A percentile compares a stretch with the other conserved stretches of the same genome.
These are phyloP conservation scores for Ochlodes sylvanus DNA, from an alignment of 2,888 invertebrate species.

Conservation along the genomic window DNA sequence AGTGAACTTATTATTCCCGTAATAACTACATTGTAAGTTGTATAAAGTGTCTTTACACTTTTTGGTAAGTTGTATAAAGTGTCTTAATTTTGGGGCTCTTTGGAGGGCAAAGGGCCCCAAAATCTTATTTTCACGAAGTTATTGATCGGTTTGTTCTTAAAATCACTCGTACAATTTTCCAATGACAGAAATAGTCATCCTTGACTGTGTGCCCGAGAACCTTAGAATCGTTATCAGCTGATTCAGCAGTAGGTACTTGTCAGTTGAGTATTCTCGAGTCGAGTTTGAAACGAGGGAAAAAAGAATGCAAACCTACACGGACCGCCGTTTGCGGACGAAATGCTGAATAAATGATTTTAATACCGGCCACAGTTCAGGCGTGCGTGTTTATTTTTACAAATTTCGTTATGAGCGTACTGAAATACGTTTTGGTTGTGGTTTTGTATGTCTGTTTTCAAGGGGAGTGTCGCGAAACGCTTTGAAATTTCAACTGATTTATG, in stretches of 20 bases:
- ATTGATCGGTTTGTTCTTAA: too few species aligned
- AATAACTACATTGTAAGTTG: too few species aligned
- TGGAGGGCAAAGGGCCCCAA: too few species aligned
- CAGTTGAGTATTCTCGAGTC: slow-evolving; percentile 15
- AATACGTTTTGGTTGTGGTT: slow-evolving; percentile 11
- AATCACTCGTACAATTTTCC: not conserved
- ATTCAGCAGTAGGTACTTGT: slow-evolving; percentile 11
- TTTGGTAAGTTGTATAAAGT: too few species aligned
- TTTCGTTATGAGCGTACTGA: slow-evolving; percentile 23
- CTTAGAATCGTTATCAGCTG: slow-evolving; percentile 10
- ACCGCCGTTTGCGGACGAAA: slow-evolving; percentile 28
- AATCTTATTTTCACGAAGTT: too few species aligned
- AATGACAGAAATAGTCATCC: slow-evolving; percentile 1
- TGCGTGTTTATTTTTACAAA: slow-evolving; percentile 34
- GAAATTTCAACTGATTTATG: slow-evolving; percentile 18
- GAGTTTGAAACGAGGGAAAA: slow-evolving; percentile 22
- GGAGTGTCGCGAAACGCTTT: slow-evolving; percentile 27
- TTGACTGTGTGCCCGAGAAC: slow-evolving; percentile 6
- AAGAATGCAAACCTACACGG: slow-evolving; percentile 19
- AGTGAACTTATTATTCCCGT: too few species aligned
- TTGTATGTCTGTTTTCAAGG: slow-evolving; percentile 25
- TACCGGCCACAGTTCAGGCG: slow-evolving; percentile 24
- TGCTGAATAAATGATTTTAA: slow-evolving; percentile 38
- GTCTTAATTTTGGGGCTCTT: too few species aligned
- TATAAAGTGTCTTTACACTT: too few species aligned